Base-by-base conservation (phyloP, 2,888 invertebrate species). In the Metopia argyrocephala region DNA sequence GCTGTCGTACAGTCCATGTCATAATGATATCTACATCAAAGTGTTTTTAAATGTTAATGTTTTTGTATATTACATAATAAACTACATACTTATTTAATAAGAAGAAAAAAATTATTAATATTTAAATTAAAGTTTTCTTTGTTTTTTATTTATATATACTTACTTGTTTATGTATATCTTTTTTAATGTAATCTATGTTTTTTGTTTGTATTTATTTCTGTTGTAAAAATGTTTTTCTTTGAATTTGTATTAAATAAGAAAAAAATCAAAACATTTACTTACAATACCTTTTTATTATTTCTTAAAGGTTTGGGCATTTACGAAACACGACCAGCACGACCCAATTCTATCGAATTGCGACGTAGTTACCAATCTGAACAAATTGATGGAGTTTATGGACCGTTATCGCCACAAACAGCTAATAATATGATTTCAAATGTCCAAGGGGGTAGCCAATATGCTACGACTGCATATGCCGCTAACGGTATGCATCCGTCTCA, bases 281-380 rank as follows among this genome's bases (percentile, higher is more conserved):
- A 48, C 3, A 15, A 64, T 38, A 61, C 28, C 12, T 50, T 64
- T 79, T 9, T 38, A 28, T 68, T 68, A 54, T 31, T 79, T 82
- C 78, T 87, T 88, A 85, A 91, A 87, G 92, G 92, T 73, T 91
- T 92, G 90, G 91, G 92, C 71, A 91, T 93, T 84, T 92, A 92
- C 82, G 93, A 93, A 56, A 91, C 93, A 61, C 91, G 94, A 84
- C 96, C 95, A 1, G 94, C 95, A 5, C 91, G 97, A 84, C 97
- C 97, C 5, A 96, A 95, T 91, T 97, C 96, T 68, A 96, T 97
- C 85, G 97, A 97, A 90, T 92, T 97, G 62, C 85, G 88, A 64
- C 87, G 89, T 76, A 90, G 87, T 76, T 91, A 91, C 84, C 89
- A 88, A 50, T 84, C 88, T 23, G 91, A 91, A 69, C 86, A 88